Evolutionary conservation across 2,888 invertebrate genomes (phyloP), one percentile per base, ranked within the genome.

Genomic region (Malthinus seriepunctatus): DNA sequence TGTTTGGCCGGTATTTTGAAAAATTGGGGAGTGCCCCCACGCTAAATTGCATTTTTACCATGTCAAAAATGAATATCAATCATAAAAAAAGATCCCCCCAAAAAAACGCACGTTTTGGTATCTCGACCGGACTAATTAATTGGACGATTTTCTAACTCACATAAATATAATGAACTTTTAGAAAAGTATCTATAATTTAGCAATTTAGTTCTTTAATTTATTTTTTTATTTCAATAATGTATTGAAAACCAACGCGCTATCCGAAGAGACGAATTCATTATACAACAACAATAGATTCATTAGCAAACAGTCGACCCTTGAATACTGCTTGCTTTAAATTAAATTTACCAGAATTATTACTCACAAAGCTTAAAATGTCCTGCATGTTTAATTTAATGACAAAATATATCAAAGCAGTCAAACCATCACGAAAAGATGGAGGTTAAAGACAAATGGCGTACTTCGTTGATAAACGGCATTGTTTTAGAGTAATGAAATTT

Each of bases 401-500:
- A 52, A 58, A 58, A 53, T 53, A 53, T 52, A 58, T 58, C 53
- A 58, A 53, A 52, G 52, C 52, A 49, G 48, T 44, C 52, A 52
- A 49, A 48, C 42, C 39, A 55, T 55, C 38, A 48, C 42, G 48
- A 49, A 55, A 55, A 55, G 55, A 55, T 55, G 55, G 55, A 47
- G 55, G 49, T 44, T 49, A 54, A 46, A 53, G 53, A 53, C 53
- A 58, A 58, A 58, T 58, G 53, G 53, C 34, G 37, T 33, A 53
- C 50, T 55, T 55, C 38, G 48, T 55, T 58, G 58, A 58, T 53
- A 58, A 53, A 58, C 49, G 45, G 58, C 53, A 58, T 58, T 58
- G 58, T 58, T 53, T 58, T 58, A 58, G 44, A 53, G 49, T 58
- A 58, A 58, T 58, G 52, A 58, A 58, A 53, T 53, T 58, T 53